Base-by-base conservation (phyloP, 2,797 vertebrate genomes). In the Phoebastria nigripes region DNA sequence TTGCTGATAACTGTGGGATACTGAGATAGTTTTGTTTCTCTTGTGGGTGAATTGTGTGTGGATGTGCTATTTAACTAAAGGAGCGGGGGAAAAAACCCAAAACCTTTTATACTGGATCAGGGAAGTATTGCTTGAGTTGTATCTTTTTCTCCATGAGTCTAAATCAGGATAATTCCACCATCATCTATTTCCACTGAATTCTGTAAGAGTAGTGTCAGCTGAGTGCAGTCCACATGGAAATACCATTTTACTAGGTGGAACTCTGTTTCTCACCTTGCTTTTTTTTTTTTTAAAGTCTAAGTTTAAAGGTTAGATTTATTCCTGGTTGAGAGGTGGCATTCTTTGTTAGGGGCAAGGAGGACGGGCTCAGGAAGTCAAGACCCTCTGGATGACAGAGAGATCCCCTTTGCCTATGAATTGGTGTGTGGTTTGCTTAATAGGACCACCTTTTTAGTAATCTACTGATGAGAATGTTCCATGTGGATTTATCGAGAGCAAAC, bases 11-110 rank as follows among this genome's bases (percentile, higher is more conserved):
- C 26, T 56, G 15, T 41, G 42, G 19, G 21, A 33, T 65, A 44
- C 21, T n/a, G 56, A 52, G 37, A 21, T 9, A 13, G 22, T 21
- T 44, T 55, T 39, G 8, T 33, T 73, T 51, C 49, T 66, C 28
- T 39, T 44, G 28, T 71, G 39, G 2, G 5, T 35, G 16, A 58
- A 49, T 46, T 8, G 0, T 44, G 15, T 49, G 19, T 63, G 21
- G 58, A 66, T 31, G 12, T 55, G 33, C 20, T 52, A 8, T 51
- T 85, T 70, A 46, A 74, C 16, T 55, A 42, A 52, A 17, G 1
- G 1, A 2, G 3, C 2, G 2, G 11, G 4, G 8, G 15, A 26
- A 0, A 18, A 31, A 14, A 9, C 3, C 10, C 7, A 25, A 72
- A 65, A 51, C 4, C 1, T 55, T 52, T 82, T 44, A 5, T 42